phyloP scores from a whole-genome alignment of 2,113 vertebrate genomes.

The Lophius piscatorius region DNA sequence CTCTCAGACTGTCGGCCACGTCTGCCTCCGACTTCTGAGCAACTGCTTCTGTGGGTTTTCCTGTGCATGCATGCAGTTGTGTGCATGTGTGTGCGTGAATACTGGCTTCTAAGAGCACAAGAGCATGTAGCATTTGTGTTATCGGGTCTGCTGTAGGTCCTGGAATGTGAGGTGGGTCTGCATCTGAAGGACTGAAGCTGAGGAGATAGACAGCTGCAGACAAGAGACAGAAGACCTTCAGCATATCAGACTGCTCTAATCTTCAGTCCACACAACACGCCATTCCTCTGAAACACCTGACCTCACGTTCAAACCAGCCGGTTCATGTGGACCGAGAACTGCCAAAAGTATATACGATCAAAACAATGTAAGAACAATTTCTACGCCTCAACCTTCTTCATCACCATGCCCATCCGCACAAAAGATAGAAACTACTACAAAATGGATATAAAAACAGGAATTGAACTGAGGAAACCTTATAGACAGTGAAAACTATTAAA shows the following conservation, averaged over 20 bases:
- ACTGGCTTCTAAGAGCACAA: conserved; percentile 7
- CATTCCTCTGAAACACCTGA: neutral
- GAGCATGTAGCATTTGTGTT: conserved; percentile 35
- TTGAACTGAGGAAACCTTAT: too few relatives aligned
- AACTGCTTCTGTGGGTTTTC: neutral
- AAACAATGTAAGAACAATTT: too few relatives aligned
- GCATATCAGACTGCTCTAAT: neutral
- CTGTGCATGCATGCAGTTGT: neutral
- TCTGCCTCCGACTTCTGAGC: neutral
- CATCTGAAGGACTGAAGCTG: conserved; percentile 42
- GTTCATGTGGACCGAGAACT: too few relatives aligned
- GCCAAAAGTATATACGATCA: too few relatives aligned
- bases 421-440: too few relatives aligned
- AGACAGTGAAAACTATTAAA: too few relatives aligned
- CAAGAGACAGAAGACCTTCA: neutral
- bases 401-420: too few relatives aligned
- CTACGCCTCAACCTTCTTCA: too few relatives aligned
- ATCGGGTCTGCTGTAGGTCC: conserved; percentile 36
- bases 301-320: too few relatives aligned
- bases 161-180: neutral
- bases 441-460: too few relatives aligned
- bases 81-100: neutral
- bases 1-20: conserved; percentile 4
- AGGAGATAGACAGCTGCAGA: conserved; percentile 34
- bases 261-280: conserved; percentile 2